Base-by-base conservation (phyloP, 2,888 invertebrate genomes). In the Pharmacophagus antenor region DNA sequence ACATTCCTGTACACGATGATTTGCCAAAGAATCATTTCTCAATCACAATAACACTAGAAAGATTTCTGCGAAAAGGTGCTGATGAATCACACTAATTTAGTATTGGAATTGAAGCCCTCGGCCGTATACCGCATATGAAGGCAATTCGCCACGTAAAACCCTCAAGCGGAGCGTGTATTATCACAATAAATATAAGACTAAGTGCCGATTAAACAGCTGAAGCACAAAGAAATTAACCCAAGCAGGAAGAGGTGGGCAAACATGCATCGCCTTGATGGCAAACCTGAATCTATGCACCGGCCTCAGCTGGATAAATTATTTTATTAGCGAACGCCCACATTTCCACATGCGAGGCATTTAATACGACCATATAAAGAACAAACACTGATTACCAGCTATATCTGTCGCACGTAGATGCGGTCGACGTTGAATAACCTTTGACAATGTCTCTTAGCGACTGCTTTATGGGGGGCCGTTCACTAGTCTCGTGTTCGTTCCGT, bases 381-480 rank as follows among this genome's bases (percentile, higher is more conserved):
- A 61, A 61, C 56, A 51, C 47, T 61, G 60, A 61, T 61, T 61
- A 56, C 60, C 51, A 47, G 60, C 59, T 60, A 60, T 60, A 55
- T 55, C 55, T 55, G 44, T 55, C 44, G 46, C 44, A 21, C 37
- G 51, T 25, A 47, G 27, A 46, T 51, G 56, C 56, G 56, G 49
- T 44, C 55, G 44, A 23, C 41, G 48, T 54, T 54, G 41, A 42
- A 49, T 42, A 59, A 55, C 53, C 42, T 59, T 53, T 53, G 54
- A 59, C 44, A 49, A 49, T 42, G 59, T 50, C 44, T 50, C 31
- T 47, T 37, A 31, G 44, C 22, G 37, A 44, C 37, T 46, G 25
- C 21, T 56, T 61, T 61, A 61, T 61, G 31, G 23, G 23, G 25
- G 44, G 23, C 23, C 56, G 15, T 48, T 56, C 25, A 56, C 56